A percentile compares a stretch with the other conserved stretches of the same genome.
phyloP scores from a whole-genome alignment of 2,888 invertebrate genomes.

The Listrodromus nycthemerus region DNA sequence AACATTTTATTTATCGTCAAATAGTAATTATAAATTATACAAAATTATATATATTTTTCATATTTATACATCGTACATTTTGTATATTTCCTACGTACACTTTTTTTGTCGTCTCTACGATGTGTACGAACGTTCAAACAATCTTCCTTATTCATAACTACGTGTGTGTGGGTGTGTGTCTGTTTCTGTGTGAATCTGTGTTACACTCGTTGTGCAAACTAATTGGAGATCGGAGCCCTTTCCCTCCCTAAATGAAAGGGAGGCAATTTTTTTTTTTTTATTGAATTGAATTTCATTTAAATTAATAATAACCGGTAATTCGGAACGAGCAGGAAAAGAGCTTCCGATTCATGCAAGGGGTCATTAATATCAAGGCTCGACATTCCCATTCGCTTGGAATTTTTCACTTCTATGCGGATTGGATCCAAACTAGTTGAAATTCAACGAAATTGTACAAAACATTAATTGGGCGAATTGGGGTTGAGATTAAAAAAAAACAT shows the following conservation, averaged over 20 bases:
- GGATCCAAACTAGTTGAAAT: slow-evolving; percentile 16
- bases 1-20: slow-evolving; percentile 79
- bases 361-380: slow-evolving; percentile 49
- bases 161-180: slow-evolving; percentile 46
- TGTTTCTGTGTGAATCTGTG: slow-evolving; percentile 37
- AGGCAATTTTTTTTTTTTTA: slow-evolving; percentile 4
- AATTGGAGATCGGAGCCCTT: slow-evolving; percentile 61
- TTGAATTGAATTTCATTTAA: background rate
- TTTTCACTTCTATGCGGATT: slow-evolving; percentile 31
- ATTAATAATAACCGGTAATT: background rate
- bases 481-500: slow-evolving; percentile 62
- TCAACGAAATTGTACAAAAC: slow-evolving; percentile 2
- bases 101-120: slow-evolving; percentile 57
- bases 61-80: slow-evolving; percentile 73
- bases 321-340: slow-evolving; percentile 8
- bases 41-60: slow-evolving; percentile 78
- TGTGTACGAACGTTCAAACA: slow-evolving; percentile 66
- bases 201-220: slow-evolving; percentile 69
- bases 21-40: slow-evolving; percentile 81
- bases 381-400: slow-evolving; percentile 45
- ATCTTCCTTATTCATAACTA: slow-evolving; percentile 63
- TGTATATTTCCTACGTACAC: slow-evolving; percentile 76
- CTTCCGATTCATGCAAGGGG: slow-evolving; percentile 37
- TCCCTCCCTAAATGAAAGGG: slow-evolving; percentile 35
- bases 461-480: slow-evolving; percentile 15